Percentiles rank a stretch among this genome's conserved stretches.
Evolutionary conservation across 2,888 invertebrate genomes (phyloP).

Genomic region (Platycnemis pennipes): DNA sequence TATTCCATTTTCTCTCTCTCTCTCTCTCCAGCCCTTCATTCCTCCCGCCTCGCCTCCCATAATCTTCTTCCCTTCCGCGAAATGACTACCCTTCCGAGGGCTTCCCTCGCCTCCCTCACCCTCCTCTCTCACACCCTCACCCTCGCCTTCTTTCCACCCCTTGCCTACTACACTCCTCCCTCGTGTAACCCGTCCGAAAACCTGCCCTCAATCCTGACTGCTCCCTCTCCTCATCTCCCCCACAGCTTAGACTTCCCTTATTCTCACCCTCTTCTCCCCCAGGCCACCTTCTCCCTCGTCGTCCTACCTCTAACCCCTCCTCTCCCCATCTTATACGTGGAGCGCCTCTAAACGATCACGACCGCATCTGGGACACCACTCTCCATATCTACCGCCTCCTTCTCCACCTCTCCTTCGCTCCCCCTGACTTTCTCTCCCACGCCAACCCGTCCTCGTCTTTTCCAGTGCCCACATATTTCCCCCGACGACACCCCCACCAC

Average conservation of each 20-base stretch:
- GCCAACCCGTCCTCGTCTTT: background rate
- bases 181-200: background rate
- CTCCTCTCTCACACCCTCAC: background rate
- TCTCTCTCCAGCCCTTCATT: background rate
- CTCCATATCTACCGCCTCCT: background rate
- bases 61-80: slow-evolving; percentile 9
- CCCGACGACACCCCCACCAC: background rate
- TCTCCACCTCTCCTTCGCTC: background rate
- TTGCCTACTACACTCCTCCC: background rate
- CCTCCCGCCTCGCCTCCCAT: background rate
- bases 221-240: background rate
- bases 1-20: background rate
- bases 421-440: background rate
- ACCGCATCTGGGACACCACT: slow-evolving; percentile 56
- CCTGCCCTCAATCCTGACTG: background rate
- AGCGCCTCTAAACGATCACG: slow-evolving; percentile 49
- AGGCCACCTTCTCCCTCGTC: background rate
- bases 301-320: background rate
- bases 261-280: background rate
- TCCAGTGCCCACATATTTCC: background rate
- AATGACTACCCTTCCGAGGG: background rate
- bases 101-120: background rate
- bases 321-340: background rate
- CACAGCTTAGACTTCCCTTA: background rate
- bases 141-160: background rate